Base-by-base conservation (phyloP, 2,797 vertebrate genomes). In the Ataeniobius toweri region DNA sequence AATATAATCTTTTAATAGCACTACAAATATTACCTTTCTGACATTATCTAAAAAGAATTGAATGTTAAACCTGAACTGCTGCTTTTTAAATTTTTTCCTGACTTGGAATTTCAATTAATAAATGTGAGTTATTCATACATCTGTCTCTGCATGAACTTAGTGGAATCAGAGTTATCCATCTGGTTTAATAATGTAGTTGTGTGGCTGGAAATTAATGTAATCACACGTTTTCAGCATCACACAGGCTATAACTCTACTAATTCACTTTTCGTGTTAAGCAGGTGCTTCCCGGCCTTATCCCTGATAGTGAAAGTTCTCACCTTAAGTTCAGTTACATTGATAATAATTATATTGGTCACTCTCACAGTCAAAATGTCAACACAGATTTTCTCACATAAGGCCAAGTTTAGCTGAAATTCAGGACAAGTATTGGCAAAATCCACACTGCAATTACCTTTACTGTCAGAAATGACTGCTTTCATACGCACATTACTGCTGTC, bases 361-460 rank as follows among this genome's bases (percentile, higher is more conserved):
- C 26, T 28, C 26, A 5, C 28, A 50, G 26, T 71, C 46, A 51
- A 71, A 53, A 28, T 71, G 22, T 68, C 39, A 68, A 68, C 36
- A 44, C 65, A 44, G 63, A 41, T 13, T 44, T 68, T 68, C 5
- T 24, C 10, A 24, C 5, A 41, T 68, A 68, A 24, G 39, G 75
- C 79, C 83, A 86, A 51, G 74, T 91, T 87, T 79, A 79, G 85
- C 76, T 61, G 80, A 89, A 85, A 89, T 93, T 91, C 83, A 91
- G 83, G 84, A 89, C 84, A 91, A 88, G 22, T 80, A 85, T 91
- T 78, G n/a, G 65, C 81, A 78, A 85, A 86, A 90, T 87, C 82
- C 77, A 85, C 84, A 79, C 84, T 58, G 71, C 86, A 81, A 82
- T 94, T 91, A 87, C 77, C 71, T 85, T 84, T 74, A 85, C 71